Percentiles rank a stretch among this genome's conserved stretches.
Conservation (phyloP, 2,888 invertebrate genomes). For the Isoperla grammatica region DNA sequence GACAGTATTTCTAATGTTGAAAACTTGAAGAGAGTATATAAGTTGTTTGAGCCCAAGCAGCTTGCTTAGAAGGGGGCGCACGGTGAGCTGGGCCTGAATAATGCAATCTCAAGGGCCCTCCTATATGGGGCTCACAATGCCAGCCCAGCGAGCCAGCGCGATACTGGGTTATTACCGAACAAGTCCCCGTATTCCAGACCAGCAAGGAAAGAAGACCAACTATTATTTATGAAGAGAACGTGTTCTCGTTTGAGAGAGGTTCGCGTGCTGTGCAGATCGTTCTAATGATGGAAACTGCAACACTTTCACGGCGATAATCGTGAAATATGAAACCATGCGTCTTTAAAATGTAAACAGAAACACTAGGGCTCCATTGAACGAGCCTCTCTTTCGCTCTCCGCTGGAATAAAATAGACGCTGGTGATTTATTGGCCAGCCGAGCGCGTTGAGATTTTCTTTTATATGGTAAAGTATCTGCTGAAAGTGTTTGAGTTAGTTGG, state of each 20-base stretch:
- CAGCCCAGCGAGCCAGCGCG: background rate
- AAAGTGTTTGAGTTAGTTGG: constrained; percentile 17
- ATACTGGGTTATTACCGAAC: background rate
- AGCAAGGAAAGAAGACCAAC: background rate
- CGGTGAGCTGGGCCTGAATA: constrained; percentile 8
- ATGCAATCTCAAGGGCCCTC: constrained; percentile 7
- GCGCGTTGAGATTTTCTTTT: constrained; percentile 16
- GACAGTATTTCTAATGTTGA: background rate
- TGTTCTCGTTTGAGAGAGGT: constrained; percentile 12
- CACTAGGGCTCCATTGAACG: background rate
- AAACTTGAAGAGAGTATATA: no score
- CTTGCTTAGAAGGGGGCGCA: constrained; percentile 10
- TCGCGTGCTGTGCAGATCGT: constrained; percentile 1
- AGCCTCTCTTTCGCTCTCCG: background rate
- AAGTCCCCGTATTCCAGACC: background rate
- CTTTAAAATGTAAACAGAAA: constrained; percentile 17
- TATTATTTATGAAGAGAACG: constrained; percentile 24
- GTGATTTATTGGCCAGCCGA: constrained; percentile 4
- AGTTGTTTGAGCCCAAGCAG: background rate
- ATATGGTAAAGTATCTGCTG: background rate
- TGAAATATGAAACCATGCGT: constrained; percentile 11
- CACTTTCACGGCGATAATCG: constrained; percentile 15
- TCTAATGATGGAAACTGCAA: constrained; percentile 9
- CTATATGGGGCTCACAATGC: constrained; percentile 1
- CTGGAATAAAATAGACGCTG: background rate